These are phyloP conservation scores for Caenorhabditis panamensis DNA, from an alignment of 2,888 invertebrate species.

Conservation along the genomic window DNA sequence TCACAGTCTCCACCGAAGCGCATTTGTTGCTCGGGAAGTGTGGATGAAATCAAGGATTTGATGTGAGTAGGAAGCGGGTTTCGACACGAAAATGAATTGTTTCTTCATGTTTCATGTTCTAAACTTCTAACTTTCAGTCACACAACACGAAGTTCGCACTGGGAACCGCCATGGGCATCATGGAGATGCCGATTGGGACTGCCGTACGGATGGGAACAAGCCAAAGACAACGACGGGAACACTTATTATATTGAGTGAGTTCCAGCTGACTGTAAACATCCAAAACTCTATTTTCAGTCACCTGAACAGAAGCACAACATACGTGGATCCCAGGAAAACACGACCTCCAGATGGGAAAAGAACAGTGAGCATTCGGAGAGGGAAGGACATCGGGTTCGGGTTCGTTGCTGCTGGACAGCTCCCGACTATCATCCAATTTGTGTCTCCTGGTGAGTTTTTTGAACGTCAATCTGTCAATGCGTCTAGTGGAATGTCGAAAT, in stretches of 20 bases:
- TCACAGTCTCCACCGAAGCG: conserved; percentile 54
- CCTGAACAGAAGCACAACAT: conserved; percentile 91
- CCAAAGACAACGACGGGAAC: conserved; percentile 88
- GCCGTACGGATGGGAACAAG: conserved; percentile 94
- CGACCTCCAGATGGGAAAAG: conserved; percentile 65
- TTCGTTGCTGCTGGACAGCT: conserved; percentile 96
- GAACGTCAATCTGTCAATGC: background rate
- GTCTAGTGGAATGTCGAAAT: too few species aligned
- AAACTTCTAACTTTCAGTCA: conserved; percentile 63
- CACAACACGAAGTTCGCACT: conserved; percentile 82
- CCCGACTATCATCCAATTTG: conserved; percentile 90
- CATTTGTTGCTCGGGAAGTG: conserved; percentile 65
- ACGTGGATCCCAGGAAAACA: conserved; percentile 87
- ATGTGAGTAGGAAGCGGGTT: conserved; percentile 59
- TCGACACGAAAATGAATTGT: background rate
- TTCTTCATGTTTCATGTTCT: background rate
- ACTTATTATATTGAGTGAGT: conserved; percentile 94
- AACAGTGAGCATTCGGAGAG: conserved; percentile 85
- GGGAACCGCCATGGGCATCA: conserved; percentile 91
- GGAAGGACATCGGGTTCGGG: conserved; percentile 90
- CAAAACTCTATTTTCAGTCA: conserved; percentile 82
- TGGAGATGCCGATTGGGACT: conserved; percentile 86
- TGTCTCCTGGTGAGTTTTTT: conserved; percentile 82
- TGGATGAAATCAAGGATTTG: conserved; percentile 68
- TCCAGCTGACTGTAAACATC: too few species aligned